Evolutionary conservation across 2,113 vertebrate genomes (phyloP), one percentile per base, ranked within the genome.

Genomic region (Hirundichthys speculiger): DNA sequence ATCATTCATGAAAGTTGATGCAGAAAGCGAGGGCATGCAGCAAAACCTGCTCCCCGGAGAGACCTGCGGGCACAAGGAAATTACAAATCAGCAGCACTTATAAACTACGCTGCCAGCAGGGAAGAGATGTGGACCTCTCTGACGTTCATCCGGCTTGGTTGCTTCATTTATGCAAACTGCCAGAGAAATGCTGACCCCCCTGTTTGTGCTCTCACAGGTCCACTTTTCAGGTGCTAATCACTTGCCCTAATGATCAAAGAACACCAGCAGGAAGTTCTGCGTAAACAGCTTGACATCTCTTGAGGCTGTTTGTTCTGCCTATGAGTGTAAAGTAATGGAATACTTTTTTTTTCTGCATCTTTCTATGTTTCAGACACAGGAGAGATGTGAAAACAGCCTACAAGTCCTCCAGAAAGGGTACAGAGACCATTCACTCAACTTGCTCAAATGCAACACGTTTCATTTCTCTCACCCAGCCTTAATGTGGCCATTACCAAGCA

Each of bases 1-100:
- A 85, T 79, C 67, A 86, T 89, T 86, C 52, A 86, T 89, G 70
- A 64, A 72, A 74, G 40, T 64, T 69, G 83, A 83, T 82, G 77
- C 77, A 74, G 68, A 40, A 74, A 73, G 80, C 22, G 43, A 77
- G 69, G 22, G 18, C 14, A n/a, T 55, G 72, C 53, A 53, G 77
- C 40, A 56, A 63, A 72, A 53, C 47, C 60, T 59, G 27, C 54
- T 79, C 54, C 60, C 34, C 5, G 0, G 21, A 68, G 69, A 80
- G 67, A 74, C 61, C 64, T 54, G 52, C 15, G 19, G 64, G 42
- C 50, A 41, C 56, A 10, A 45, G 34, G 58, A 84, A 88, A 83
- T 79, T 70, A 88, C 72, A 75, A 84, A 86, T 85, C 82, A 79
- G 69, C 61, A 40, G 54, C 39, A 11, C 22, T 51, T 62, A 74